Percentiles rank a stretch among this genome's conserved stretches.
phyloP scores from a whole-genome alignment of 2,113 vertebrate genomes.

The Ailurus styani region DNA sequence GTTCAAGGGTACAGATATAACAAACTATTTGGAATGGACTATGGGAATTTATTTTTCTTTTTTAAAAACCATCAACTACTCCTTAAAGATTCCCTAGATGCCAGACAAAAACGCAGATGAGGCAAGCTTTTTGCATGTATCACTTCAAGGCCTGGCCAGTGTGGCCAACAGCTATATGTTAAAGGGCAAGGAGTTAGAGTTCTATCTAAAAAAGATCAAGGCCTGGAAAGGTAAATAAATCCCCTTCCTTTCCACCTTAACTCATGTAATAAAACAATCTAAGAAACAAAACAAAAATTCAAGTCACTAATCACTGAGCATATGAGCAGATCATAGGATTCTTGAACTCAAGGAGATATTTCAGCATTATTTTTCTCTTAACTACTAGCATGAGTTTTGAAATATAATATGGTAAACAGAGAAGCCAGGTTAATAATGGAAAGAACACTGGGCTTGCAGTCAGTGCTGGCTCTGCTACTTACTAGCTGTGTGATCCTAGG shows the following conservation, averaged over 20 bases:
- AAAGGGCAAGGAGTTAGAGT: constrained; percentile 12
- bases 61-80: background rate
- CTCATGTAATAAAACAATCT: constrained; percentile 31
- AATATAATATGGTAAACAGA: constrained; percentile 44
- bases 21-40: background rate
- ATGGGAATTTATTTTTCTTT: background rate
- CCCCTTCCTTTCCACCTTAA: background rate
- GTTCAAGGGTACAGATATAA: background rate
- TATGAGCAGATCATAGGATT: background rate
- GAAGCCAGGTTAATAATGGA: constrained; percentile 30
- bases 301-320: background rate
- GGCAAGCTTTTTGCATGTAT: background rate
- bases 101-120: background rate
- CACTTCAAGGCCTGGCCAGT: background rate
- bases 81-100: background rate
- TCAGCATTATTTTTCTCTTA: constrained; percentile 33
- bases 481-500: background rate
- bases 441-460: constrained; percentile 22
- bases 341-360: background rate
- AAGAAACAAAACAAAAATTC: constrained; percentile 43
- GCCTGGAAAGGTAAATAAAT: background rate
- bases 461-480: background rate
- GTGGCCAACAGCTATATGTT: background rate
- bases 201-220: constrained; percentile 31
- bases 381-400: constrained; percentile 25